A percentile compares a stretch with the other conserved stretches of the same genome.
phyloP scores from a whole-genome alignment of 2,888 invertebrate species.

The Apodemia duryi region DNA sequence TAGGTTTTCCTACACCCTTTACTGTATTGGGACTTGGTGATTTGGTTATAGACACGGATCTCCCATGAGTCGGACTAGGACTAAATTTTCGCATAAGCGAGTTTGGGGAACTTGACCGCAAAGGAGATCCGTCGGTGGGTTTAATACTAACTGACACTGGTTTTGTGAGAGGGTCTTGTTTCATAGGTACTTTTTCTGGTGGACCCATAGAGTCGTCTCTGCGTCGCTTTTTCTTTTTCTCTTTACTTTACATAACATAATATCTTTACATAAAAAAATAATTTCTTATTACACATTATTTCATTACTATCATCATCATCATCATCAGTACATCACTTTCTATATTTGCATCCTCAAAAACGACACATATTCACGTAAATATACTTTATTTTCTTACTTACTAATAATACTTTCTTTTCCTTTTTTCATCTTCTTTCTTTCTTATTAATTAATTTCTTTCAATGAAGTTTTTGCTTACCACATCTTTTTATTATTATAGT shows the following conservation, averaged over 20 bases:
- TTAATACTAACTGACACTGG: conserved; percentile 87
- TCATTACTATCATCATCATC: no score
- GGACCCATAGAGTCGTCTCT: conserved; percentile 90
- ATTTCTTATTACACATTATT: no score
- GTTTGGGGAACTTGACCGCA: conserved; percentile 83
- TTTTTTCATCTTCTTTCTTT: no score
- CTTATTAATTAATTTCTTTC: no score
- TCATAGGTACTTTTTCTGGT: conserved; percentile 88
- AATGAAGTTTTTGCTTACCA: no score
- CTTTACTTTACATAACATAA: conserved; percentile 42
- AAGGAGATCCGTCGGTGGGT: conserved; percentile 81
- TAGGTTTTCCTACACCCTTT: conserved; percentile 65
- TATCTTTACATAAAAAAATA: no score
- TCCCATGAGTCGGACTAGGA: conserved; percentile 84
- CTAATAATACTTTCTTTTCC: no score
- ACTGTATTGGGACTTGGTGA: conserved; percentile 73
- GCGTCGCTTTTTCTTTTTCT: conserved; percentile 87
- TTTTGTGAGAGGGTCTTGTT: conserved; percentile 85
- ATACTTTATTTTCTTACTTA: no score
- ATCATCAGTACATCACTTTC: no score
- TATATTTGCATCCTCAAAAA: no score
- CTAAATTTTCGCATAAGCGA: conserved; percentile 84
- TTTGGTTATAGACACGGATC: conserved; percentile 82
- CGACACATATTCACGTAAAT: no score
- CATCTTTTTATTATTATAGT: no score